phyloP scores from a whole-genome alignment of 2,797 vertebrate species.

The Sebastes kiyomatsui region DNA sequence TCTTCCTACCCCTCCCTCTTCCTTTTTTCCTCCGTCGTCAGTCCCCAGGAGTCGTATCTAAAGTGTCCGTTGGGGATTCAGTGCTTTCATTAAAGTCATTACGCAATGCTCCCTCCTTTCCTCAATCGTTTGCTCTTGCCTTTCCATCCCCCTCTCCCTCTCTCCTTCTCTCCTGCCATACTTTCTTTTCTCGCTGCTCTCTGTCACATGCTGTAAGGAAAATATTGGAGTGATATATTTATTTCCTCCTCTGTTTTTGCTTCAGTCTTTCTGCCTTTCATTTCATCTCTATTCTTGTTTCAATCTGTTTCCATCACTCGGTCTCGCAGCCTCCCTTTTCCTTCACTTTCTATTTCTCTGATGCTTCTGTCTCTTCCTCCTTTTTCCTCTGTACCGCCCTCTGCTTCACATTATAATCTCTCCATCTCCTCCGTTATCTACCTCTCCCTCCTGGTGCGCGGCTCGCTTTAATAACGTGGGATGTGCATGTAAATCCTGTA shows the following conservation, averaged over 20 bases:
- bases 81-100: constrained; percentile 77
- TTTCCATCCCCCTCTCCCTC: constrained; percentile 19
- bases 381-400: not conserved
- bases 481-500: constrained; percentile 53
- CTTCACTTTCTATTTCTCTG: constrained; percentile 31
- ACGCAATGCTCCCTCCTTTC: constrained; percentile 47
- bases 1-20: not conserved
- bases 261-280: not conserved
- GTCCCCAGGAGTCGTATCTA: constrained; percentile 67
- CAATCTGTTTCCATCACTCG: constrained; percentile 25
- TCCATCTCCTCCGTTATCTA: constrained; percentile 43
- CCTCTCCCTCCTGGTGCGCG: not conserved
- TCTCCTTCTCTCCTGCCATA: not conserved
- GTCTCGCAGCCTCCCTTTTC: not conserved
- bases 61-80: constrained; percentile 73
- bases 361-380: not conserved
- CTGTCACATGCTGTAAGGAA: constrained; percentile 29
- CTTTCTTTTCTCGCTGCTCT: constrained; percentile 8
- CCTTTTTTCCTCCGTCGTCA: not conserved
- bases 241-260: constrained; percentile 28
- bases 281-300: constrained; percentile 22
- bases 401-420: constrained; percentile 34
- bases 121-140: constrained; percentile 19
- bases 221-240: constrained; percentile 39
- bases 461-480: constrained; percentile 40